Base-by-base conservation (phyloP, 2,888 invertebrate genomes). In the Microctonus brassicae region DNA sequence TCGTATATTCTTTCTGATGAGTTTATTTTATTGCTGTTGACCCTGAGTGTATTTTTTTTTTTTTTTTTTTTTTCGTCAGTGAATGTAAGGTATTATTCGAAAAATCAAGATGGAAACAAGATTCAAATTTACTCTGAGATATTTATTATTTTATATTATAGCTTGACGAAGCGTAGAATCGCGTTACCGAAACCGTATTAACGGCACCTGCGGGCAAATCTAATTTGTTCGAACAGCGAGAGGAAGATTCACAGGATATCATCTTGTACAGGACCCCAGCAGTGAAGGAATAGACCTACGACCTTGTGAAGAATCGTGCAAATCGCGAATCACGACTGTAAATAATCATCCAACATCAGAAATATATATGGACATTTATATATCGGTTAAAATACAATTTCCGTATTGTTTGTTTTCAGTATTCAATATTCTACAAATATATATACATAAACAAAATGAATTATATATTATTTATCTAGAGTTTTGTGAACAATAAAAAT, bases 131-230 rank as follows among this genome's bases (percentile, higher is more conserved):
- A 55, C 26, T 29, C 29, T 29, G 4, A 7, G 63, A 52, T 73
- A 70, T 3, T 5, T 29, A 5, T 29, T 5, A 7, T 3, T 29
- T 5, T 29, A 29, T 29, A 29, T 29, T 57, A 68, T 65, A 29
- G 69, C 29, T 72, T 67, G 73, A 76, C 74, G 66, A 76, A 75
- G 73, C 77, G 73, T 74, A 60, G 69, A 77, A 74, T 73, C 75
- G 72, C 74, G 74, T 76, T 75, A 77, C 76, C 73, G 72, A 77
- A 76, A 75, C 75, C 75, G 76, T 76, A 76, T 76, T 77, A 77
- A 77, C 76, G 77, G 77, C 77, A 77, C 77, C 77, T 76, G 72
- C 68, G 60, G 69, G 73, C 73, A 73, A 76, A 76, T 77, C 76
- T 76, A 77, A 77, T 77, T 76, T 76, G 72, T 74, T 74, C 67